Conservation (phyloP, 1,140 invertebrate genomes). For the Dendrolimus punctatus region DNA sequence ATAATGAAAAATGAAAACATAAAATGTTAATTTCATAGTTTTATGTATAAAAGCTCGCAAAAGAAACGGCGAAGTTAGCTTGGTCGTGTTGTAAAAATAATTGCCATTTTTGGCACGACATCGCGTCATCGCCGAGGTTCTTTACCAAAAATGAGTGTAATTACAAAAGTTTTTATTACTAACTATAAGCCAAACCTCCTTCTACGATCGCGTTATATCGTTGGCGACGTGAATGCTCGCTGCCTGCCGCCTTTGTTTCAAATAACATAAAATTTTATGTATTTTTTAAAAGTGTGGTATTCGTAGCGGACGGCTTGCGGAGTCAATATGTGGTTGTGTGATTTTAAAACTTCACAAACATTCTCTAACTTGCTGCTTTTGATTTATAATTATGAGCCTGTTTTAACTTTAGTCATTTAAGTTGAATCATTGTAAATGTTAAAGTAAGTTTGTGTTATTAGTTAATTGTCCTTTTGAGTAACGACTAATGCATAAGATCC, state of each 20-base stretch:
- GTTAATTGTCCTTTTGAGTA: background rate
- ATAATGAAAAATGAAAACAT: background rate
- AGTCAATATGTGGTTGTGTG: too few species aligned
- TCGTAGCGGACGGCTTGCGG: too few species aligned
- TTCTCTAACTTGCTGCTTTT: too few species aligned
- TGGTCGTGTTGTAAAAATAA: constrained; percentile 54
- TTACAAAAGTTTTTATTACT: constrained; percentile 70
- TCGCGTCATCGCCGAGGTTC: constrained; percentile 51
- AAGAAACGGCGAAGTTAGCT: constrained; percentile 18
- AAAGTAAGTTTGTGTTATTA: too few species aligned
- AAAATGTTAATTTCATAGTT: background rate
- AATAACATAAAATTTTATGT: constrained; percentile 25
- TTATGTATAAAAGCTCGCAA: constrained; percentile 11
- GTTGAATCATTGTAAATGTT: too few species aligned
- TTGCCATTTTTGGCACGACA: constrained; percentile 63
- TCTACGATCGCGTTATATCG: constrained; percentile 35
- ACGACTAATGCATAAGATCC: constrained; percentile 8
- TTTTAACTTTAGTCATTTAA: too few species aligned
- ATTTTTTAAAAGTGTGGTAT: background rate
- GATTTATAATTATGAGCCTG: too few species aligned
- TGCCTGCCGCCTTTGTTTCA: constrained; percentile 30
- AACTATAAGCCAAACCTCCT: constrained; percentile 57
- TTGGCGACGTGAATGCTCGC: constrained; percentile 24
- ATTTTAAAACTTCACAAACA: too few species aligned
- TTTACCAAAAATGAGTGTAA: constrained; percentile 64